Evolutionary conservation across 2,888 invertebrate species (phyloP).

Genomic region (Lithophane semibrunnea): DNA sequence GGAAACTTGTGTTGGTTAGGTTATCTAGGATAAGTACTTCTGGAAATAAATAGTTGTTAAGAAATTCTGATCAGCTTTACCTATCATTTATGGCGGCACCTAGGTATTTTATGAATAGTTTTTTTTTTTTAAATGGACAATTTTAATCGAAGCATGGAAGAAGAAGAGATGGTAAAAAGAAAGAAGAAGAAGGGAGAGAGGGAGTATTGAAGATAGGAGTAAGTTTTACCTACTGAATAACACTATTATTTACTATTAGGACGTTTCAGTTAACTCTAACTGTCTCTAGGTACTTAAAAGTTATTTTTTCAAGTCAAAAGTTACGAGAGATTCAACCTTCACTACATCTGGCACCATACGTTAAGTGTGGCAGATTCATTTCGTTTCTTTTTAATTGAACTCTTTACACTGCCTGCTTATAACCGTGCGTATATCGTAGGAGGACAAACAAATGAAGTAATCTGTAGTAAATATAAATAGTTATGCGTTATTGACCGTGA

Average conservation of each 20-base stretch:
- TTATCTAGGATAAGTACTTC: neutral
- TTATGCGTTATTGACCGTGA: constrained; percentile 41
- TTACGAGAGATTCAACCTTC: constrained; percentile 41
- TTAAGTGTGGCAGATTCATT: neutral
- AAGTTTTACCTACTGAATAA: neutral
- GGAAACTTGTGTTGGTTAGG: neutral
- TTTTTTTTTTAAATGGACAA: neutral
- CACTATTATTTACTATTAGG: neutral
- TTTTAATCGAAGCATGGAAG: neutral
- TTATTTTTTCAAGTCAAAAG: neutral
- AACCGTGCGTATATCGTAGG: neutral
- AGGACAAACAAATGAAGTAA: constrained; percentile 40
- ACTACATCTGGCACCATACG: neutral
- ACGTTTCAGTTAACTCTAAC: neutral
- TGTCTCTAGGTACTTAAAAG: neutral
- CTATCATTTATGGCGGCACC: neutral
- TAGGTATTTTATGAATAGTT: too few species aligned
- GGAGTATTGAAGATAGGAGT: too few species aligned
- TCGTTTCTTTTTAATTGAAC: neutral
- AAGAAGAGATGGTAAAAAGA: too few species aligned
- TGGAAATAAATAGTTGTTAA: neutral
- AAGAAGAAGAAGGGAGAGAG: too few species aligned
- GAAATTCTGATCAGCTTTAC: neutral
- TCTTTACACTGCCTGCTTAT: constrained; percentile 41
- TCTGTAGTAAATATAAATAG: constrained; percentile 34